Evolutionary conservation across 2,797 vertebrate species (phyloP).

Genomic region (Ctenopoma multispine): DNA sequence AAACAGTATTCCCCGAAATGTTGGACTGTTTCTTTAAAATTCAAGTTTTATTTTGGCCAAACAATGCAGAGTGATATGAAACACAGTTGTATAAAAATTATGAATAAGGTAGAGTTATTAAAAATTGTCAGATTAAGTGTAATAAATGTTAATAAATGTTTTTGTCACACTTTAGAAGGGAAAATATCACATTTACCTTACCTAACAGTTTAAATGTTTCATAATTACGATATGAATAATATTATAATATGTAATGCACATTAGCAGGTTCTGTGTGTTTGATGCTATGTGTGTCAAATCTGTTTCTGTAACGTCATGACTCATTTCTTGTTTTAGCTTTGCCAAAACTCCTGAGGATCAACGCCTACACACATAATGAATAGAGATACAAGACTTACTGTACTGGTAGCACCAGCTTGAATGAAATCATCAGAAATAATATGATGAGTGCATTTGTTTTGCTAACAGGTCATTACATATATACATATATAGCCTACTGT

Average conservation of each 20-base stretch:
- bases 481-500: background rate
- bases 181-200: background rate
- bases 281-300: slow-evolving; percentile 30
- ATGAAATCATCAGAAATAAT: slow-evolving; percentile 13
- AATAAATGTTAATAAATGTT: background rate
- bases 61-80: too few relatives aligned
- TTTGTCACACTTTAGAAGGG: background rate
- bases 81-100: too few relatives aligned
- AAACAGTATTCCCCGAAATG: too few relatives aligned
- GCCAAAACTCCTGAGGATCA: slow-evolving; percentile 24
- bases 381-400: slow-evolving; percentile 8
- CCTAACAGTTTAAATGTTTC: background rate
- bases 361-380: slow-evolving; percentile 39
- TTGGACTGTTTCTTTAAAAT: too few relatives aligned
- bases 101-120: too few relatives aligned
- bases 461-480: background rate
- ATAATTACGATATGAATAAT: slow-evolving; percentile 2
- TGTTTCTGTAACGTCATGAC: slow-evolving; percentile 56
- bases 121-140: too few relatives aligned
- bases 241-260: slow-evolving; percentile 24
- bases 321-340: slow-evolving; percentile 37
- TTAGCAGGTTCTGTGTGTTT: background rate
- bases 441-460: background rate
- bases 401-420: slow-evolving; percentile 8
- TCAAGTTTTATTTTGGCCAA: background rate